Evolutionary conservation across 2,113 vertebrate genomes (phyloP).

Genomic region (Podocnemis expansa): DNA sequence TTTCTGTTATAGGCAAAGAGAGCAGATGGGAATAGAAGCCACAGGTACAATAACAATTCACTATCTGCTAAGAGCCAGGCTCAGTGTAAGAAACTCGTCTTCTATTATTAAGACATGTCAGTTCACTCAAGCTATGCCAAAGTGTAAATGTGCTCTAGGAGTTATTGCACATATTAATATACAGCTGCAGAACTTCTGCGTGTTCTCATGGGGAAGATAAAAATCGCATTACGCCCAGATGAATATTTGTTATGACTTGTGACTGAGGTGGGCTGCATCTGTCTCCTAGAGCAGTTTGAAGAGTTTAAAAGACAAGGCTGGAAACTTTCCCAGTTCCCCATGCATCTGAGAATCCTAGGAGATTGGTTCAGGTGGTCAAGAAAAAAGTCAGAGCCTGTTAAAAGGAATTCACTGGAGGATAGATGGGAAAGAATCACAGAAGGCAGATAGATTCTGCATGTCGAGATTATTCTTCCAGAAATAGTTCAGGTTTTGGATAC

Average conservation of each 20-base stretch:
- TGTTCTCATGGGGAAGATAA: slow-evolving; percentile 11
- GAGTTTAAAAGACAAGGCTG: slow-evolving; percentile 20
- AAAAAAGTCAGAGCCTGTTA: slow-evolving; percentile 18
- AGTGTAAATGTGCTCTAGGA: neutral
- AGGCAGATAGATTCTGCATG: slow-evolving; percentile 26
- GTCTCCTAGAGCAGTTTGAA: slow-evolving; percentile 31
- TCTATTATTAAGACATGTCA: neutral
- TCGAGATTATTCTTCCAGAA: slow-evolving; percentile 25
- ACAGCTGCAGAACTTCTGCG: neutral
- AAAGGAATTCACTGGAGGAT: slow-evolving; percentile 42
- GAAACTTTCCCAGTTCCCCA: neutral
- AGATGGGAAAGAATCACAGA: neutral
- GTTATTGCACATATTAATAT: neutral
- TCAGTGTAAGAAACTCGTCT: fast-evolving
- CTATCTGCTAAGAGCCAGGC: neutral
- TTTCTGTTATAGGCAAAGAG: neutral
- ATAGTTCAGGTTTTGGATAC: neutral
- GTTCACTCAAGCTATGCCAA: neutral
- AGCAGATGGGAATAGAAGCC: neutral
- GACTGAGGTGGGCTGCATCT: slow-evolving; percentile 1
- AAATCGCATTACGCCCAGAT: neutral
- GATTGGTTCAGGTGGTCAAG: slow-evolving; percentile 43
- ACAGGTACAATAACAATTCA: neutral
- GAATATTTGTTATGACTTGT: slow-evolving; percentile 24
- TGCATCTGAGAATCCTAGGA: slow-evolving; percentile 18